Evolutionary conservation across 1,140 invertebrate genomes (phyloP), one percentile per base, ranked within the genome.

Genomic region (Meloidogyne exigua): DNA sequence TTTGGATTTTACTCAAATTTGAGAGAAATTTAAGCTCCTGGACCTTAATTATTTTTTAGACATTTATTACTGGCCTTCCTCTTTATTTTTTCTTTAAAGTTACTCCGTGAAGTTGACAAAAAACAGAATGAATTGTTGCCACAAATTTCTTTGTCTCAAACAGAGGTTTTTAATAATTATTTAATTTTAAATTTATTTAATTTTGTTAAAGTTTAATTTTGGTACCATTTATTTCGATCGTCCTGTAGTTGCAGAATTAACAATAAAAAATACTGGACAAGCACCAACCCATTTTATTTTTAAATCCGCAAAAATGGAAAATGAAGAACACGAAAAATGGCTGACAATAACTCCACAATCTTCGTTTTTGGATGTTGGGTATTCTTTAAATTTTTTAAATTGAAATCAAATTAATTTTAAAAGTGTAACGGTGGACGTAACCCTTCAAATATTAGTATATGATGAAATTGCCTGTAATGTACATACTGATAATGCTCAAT

Each of bases 251-350:
- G 63, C 62, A 2, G 78, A 64, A 23, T 66, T 86, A 15, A 79
- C 74, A 42, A 82, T 86, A 21, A 80, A 69, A 44, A 86, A 86
- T 72, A 82, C 79, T 21, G 84, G 84, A 32, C 62, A 49, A 32
- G 75, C 76, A 21, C 62, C 77, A 21, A 85, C 80, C 0, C 67
- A 66, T 26, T 83, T 85, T 42, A 44, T 25, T 25, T 83, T 85
- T 44, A 75, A 79, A 26, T 36, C 68, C 12, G 44, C 26, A n/a
- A 79, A 79, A 77, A 81, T 76, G 68, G 69, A 62, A 26, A 62
- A 49, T 21, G 68, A 69, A 11, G 49, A 77, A 21, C 70, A 72
- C 9, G 74, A 82, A 49, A 77, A 77, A 68, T 83, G 82, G 83
- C 67, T 85, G 4, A 82, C 77, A 42, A 72, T 82, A 57, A 83